A percentile compares a stretch with the other conserved stretches of the same genome.
Evolutionary conservation across 2,113 vertebrate species (phyloP).

Genomic region (Coptodon rendalli): DNA sequence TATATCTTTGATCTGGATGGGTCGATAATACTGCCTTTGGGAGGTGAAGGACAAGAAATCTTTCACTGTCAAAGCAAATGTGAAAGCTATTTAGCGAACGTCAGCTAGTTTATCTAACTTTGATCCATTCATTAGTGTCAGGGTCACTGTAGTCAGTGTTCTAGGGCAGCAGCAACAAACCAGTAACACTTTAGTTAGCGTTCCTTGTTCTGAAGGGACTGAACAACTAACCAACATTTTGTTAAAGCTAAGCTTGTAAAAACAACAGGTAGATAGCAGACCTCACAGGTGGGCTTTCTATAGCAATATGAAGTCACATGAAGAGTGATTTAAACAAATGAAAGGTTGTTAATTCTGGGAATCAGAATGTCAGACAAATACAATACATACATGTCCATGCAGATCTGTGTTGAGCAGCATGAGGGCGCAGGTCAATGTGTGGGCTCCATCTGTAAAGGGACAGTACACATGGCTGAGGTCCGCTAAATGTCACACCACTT

Average conservation of each 20-base stretch:
- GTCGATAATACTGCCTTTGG: neutral
- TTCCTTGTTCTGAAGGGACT: neutral
- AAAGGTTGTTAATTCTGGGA: neutral
- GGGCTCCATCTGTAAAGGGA: constrained; percentile 70
- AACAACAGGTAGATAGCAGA: neutral
- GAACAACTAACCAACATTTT: neutral
- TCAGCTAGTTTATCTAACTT: neutral
- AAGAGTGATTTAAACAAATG: neutral
- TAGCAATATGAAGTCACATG: neutral
- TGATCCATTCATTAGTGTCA: neutral
- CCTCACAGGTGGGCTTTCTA: neutral
- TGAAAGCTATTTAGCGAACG: neutral
- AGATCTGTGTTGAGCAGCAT: constrained; percentile 80
- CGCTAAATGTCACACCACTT: neutral
- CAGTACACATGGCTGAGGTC: neutral
- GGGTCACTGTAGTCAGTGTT: neutral
- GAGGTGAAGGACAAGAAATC: neutral
- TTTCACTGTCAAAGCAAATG: neutral
- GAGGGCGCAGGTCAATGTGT: constrained; percentile 76
- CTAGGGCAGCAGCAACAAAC: neutral
- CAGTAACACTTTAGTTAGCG: neutral
- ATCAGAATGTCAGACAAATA: neutral
- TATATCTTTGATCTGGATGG: neutral
- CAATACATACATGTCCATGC: constrained; percentile 73
- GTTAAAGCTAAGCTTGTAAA: neutral